These are phyloP conservation scores for Stegostoma tigrinum DNA, from an alignment of 2,113 vertebrate genomes.

Conservation along the genomic window DNA sequence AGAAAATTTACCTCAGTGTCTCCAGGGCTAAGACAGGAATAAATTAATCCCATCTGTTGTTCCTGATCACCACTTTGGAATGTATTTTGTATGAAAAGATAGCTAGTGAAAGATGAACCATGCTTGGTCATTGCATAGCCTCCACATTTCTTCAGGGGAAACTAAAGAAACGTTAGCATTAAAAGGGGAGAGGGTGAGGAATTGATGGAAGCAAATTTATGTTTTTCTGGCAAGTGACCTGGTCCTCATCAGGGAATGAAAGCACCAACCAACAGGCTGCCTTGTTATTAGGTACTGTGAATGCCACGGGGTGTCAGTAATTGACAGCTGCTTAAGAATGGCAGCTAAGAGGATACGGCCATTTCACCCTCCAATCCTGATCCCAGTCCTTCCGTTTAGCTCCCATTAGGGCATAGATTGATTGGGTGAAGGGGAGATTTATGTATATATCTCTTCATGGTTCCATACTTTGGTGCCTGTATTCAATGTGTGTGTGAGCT, in stretches of 20 bases:
- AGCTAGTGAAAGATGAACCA: background rate
- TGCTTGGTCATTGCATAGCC: background rate
- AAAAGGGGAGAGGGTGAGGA: background rate
- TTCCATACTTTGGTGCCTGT: background rate
- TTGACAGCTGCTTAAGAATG: background rate
- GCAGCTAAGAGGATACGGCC: background rate
- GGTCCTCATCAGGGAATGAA: background rate
- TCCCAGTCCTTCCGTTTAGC: background rate
- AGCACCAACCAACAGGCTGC: background rate
- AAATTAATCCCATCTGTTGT: background rate
- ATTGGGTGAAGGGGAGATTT: background rate
- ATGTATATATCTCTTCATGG: background rate
- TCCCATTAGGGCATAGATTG: background rate
- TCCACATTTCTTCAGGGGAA: background rate
- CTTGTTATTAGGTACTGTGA: background rate
- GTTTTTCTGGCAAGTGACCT: background rate
- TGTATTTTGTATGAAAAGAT: background rate
- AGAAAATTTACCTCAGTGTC: background rate
- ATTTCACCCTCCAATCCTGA: background rate
- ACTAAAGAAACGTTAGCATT: background rate
- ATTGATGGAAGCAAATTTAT: background rate
- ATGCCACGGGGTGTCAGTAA: background rate
- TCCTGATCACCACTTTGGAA: background rate
- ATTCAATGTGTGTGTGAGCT: background rate
- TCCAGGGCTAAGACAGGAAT: background rate